Conservation (phyloP, 2,113 vertebrate genomes). For the Myrmophylax atrothorax region DNA sequence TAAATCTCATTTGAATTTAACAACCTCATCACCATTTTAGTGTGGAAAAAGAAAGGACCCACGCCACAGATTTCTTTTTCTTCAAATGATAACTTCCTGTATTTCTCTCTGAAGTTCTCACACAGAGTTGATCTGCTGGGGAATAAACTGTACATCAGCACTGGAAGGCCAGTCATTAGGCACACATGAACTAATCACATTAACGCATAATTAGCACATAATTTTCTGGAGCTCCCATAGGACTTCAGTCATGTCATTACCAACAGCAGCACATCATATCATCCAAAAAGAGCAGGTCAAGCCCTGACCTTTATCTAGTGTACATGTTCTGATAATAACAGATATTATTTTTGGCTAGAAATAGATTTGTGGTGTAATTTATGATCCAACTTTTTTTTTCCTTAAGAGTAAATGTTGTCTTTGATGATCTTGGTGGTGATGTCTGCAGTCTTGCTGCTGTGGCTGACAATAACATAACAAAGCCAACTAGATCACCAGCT, state of each 20-base stretch:
- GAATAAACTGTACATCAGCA: background rate
- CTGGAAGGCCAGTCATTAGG: background rate
- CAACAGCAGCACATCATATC: background rate
- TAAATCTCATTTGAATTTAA: background rate
- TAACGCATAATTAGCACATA: background rate
- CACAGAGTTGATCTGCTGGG: background rate
- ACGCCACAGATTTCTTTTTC: background rate
- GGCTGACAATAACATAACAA: background rate
- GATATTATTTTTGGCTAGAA: conserved; percentile 10
- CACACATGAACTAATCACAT: conserved; percentile 12
- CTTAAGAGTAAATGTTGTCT: background rate
- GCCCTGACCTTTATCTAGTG: background rate
- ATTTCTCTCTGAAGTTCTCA: background rate
- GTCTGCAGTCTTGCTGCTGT: background rate
- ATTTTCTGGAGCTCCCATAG: conserved; percentile 44
- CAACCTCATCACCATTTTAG: background rate
- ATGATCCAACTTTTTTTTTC: background rate
- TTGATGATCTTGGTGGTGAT: background rate
- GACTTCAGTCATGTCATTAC: background rate
- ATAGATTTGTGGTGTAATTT: conserved; percentile 12
- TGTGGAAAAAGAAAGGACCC: background rate
- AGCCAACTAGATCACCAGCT: background rate
- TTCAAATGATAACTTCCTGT: background rate
- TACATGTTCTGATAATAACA: background rate
- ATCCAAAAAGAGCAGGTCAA: conserved; percentile 5